Conservation (phyloP, 2,797 vertebrate species). For the Anguilla anguilla region DNA sequence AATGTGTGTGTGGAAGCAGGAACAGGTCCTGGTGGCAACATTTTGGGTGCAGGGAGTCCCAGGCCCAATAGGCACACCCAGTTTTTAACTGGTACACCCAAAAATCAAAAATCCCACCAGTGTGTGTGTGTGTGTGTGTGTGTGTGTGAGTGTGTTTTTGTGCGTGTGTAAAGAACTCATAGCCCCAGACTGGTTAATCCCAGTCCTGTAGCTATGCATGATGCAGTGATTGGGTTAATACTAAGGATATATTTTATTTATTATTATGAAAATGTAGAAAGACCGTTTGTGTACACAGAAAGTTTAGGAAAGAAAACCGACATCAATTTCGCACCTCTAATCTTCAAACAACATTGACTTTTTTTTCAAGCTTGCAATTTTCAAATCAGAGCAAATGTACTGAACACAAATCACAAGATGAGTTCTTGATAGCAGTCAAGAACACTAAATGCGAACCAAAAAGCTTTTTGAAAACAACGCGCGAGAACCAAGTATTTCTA, state of each 20-base stretch:
- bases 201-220: background rate
- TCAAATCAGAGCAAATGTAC: background rate
- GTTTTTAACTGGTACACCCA: no score
- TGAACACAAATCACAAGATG: background rate
- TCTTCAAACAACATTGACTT: background rate
- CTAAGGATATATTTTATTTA: background rate
- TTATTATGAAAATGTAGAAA: background rate
- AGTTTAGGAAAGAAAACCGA: background rate
- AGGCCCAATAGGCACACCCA: no score
- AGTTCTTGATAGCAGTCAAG: background rate
- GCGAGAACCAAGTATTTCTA: background rate
- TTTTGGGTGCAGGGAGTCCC: no score
- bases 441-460: background rate
- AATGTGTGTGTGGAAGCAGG: background rate
- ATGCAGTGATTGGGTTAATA: background rate
- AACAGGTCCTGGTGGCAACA: no score
- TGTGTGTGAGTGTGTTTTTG: no score
- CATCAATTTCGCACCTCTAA: background rate
- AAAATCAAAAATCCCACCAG: no score
- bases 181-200: background rate
- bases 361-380: background rate
- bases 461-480: background rate
- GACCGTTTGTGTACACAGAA: background rate
- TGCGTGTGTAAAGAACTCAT: background rate
- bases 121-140: background rate